These are phyloP conservation scores for Caenorhabditis sinica DNA, from an alignment of 2,888 invertebrate genomes.

Conservation along the genomic window DNA sequence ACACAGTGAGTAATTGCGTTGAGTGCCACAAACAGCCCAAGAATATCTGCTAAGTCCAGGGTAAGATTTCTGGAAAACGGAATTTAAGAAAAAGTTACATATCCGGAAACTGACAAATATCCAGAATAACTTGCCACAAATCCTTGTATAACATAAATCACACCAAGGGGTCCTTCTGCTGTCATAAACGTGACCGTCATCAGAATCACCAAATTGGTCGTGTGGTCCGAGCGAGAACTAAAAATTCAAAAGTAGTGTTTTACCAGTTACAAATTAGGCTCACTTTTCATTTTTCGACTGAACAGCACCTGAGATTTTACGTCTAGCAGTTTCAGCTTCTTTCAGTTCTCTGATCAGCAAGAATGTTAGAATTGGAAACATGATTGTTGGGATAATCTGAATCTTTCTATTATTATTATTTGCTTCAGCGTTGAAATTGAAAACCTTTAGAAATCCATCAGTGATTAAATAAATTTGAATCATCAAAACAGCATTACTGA, in stretches of 20 bases:
- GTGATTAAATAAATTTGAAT: too few relatives aligned
- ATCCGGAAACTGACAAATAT: constrained; percentile 10
- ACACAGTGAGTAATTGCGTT: background rate
- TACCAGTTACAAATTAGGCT: too few relatives aligned
- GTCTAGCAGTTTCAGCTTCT: background rate
- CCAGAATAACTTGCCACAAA: background rate
- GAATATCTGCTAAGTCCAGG: background rate
- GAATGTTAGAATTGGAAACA: background rate
- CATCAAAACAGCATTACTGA: background rate
- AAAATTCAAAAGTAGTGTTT: constrained; percentile 5
- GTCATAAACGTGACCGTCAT: constrained; percentile 45
- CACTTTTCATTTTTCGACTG: too few relatives aligned
- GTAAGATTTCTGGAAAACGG: background rate
- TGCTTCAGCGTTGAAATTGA: background rate
- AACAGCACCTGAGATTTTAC: too few relatives aligned
- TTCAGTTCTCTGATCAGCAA: background rate
- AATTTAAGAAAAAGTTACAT: too few relatives aligned
- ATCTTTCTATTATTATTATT: too few relatives aligned
- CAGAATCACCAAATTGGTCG: constrained; percentile 28
- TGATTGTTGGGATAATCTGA: background rate
- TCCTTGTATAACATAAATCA: constrained; percentile 16
- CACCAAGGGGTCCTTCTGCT: constrained; percentile 34
- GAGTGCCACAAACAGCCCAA: background rate
- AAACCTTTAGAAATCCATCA: background rate
- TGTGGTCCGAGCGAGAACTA: constrained; percentile 18